Base-by-base conservation (phyloP, 2,888 invertebrate species). In the Acronicta leporina region DNA sequence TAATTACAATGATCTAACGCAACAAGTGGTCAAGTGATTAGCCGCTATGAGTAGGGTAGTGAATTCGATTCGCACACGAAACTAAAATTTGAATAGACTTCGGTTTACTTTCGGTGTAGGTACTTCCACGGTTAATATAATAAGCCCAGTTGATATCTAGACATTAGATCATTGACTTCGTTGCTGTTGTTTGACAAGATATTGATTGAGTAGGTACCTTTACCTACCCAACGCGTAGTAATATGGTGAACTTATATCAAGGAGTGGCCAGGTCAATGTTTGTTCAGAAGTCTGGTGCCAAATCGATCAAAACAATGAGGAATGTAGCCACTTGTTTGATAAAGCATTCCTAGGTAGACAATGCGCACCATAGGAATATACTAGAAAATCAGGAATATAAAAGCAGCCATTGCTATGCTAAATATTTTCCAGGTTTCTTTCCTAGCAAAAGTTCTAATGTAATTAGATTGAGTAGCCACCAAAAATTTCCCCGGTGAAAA, bases 231-330 rank as follows among this genome's bases (percentile, higher is more conserved):
- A 43, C 20, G 11, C 42, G 42, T 7, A 38, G 38, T 16, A 43
- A 20, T 10, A 16, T 25, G 44, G 20, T 13, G n/a, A n/a, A 38
- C 38, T 38, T 13, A 13, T 44, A 44, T n/a, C 13, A 25, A 65
- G 45, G 67, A 55, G 68, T 25, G 63, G 56, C 40, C 43, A 35
- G 13, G 14, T 25, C 3, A 14, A 38, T 63, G 41, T 56, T 63
- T 51, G 41, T 15, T 48, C 13, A 62, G 43, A n/a, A 2, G n/a
- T 38, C 14, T 42, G 20, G 35, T 48, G 68, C 44, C 44, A 68
- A 68, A 63, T 63, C 44, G 16, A 41, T 15, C 68, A 41, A 30
- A n/a, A 35, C 14, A 35, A 13, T 56, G 43, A 33, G 14, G 33
- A 62, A 54, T 68, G 15, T 62, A 43, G 25, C 62, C 46, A 8